Evolutionary conservation across 2,797 vertebrate species (phyloP).

Genomic region (Babyrousa celebensis): DNA sequence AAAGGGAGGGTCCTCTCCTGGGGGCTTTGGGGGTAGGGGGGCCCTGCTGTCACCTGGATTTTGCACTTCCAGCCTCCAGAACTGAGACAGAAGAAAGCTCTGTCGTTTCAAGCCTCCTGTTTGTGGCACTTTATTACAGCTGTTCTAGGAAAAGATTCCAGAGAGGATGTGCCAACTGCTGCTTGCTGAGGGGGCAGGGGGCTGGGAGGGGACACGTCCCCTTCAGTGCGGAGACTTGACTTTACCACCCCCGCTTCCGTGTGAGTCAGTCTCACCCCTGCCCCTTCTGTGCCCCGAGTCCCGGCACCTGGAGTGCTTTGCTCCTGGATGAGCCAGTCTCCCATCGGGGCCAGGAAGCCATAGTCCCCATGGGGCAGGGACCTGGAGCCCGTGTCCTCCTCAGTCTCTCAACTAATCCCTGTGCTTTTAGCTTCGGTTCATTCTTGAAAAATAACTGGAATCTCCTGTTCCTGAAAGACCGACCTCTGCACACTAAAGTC

Average conservation of each 20-base stretch:
- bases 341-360: neutral
- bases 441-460: neutral
- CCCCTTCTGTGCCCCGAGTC: accelerated
- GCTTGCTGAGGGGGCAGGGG: accelerated
- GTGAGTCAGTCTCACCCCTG: neutral
- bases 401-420: too few relatives aligned
- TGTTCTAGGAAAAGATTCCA: too few relatives aligned
- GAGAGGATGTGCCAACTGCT: accelerated
- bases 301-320: too few relatives aligned
- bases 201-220: accelerated
- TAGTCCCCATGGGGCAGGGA: accelerated
- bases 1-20: accelerated
- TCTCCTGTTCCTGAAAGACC: neutral
- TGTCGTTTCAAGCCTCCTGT: neutral
- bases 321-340: neutral
- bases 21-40: accelerated
- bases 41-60: accelerated
- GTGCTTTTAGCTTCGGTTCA: neutral
- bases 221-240: neutral
- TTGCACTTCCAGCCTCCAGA: neutral
- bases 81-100: neutral
- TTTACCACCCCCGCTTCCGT: accelerated
- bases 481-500: neutral
- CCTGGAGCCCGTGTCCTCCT: accelerated
- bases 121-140: neutral